A percentile compares a stretch with the other conserved stretches of the same genome.
Evolutionary conservation across 2,113 vertebrate genomes (phyloP).

Genomic region (Abramis brama): DNA sequence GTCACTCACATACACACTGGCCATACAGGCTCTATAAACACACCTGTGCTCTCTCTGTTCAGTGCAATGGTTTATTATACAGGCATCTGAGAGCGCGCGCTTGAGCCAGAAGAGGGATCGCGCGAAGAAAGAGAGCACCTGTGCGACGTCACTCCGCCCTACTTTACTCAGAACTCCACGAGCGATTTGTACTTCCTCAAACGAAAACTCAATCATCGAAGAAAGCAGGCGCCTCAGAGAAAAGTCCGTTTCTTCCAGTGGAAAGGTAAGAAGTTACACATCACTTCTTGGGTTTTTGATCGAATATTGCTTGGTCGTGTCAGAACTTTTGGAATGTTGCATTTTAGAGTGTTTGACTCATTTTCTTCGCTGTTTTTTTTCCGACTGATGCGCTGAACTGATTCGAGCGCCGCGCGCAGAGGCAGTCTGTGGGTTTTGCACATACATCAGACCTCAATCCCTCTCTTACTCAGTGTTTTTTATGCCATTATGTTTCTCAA

Average conservation of each 20-base stretch:
- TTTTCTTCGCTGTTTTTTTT: background rate
- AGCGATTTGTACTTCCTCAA: slow-evolving; percentile 54
- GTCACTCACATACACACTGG: background rate
- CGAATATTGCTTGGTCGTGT: background rate
- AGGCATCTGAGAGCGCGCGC: background rate
- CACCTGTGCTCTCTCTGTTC: background rate
- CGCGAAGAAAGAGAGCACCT: slow-evolving; percentile 51
- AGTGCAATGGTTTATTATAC: background rate
- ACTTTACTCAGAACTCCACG: slow-evolving; percentile 46
- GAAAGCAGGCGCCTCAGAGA: background rate
- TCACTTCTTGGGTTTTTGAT: background rate
- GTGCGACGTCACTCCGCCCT: slow-evolving; percentile 55
- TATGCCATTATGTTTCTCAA: background rate
- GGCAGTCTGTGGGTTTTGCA: background rate
- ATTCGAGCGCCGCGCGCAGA: background rate
- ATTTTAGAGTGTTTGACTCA: background rate
- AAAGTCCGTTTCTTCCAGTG: background rate
- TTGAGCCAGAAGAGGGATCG: background rate
- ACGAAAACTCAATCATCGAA: slow-evolving; percentile 31
- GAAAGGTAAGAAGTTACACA: slow-evolving; percentile 39
- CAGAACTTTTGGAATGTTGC: background rate
- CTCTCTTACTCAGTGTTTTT: background rate
- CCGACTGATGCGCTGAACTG: slow-evolving; percentile 13
- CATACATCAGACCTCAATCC: background rate
- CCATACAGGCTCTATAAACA: background rate